These are phyloP conservation scores for Hylaeus anthracinus DNA, from an alignment of 1,140 invertebrate species.

Conservation along the genomic window DNA sequence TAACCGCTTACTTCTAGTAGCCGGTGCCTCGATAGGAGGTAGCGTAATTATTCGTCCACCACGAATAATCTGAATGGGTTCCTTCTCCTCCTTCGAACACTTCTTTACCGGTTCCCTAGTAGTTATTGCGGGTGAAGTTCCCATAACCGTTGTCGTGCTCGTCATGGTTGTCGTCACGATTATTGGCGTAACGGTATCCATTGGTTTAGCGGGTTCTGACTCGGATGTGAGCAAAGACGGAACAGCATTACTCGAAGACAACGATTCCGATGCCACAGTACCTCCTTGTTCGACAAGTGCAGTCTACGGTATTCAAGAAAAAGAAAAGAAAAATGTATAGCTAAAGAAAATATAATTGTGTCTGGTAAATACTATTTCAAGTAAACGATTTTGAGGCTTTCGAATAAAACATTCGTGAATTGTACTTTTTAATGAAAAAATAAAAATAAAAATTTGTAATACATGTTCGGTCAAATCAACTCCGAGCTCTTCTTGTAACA, in stretches of 20 bases:
- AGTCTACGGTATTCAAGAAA: constrained; percentile 44
- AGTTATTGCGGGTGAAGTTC: neutral
- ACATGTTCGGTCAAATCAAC: constrained; percentile 77
- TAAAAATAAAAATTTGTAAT: constrained; percentile 36
- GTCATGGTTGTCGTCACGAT: neutral
- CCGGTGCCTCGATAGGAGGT: constrained; percentile 90
- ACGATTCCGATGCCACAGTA: constrained; percentile 52
- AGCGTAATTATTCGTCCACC: constrained; percentile 88
- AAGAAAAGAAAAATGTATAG: neutral
- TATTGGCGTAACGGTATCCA: neutral
- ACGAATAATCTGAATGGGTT: constrained; percentile 86
- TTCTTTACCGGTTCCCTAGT: constrained; percentile 51
- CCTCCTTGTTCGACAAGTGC: constrained; percentile 58
- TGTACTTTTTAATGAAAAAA: neutral
- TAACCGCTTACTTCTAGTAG: constrained; percentile 83
- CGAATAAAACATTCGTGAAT: neutral
- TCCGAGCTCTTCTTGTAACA: constrained; percentile 79
- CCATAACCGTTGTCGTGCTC: neutral
- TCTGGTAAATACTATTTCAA: neutral
- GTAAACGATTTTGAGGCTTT: neutral
- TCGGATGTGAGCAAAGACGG: constrained; percentile 37
- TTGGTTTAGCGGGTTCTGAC: constrained; percentile 32
- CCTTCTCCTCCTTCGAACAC: constrained; percentile 73
- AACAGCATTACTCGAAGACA: constrained; percentile 26
- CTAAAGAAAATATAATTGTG: constrained; percentile 6